Percentiles rank a stretch among this genome's conserved stretches.
Conservation (phyloP, 2,113 vertebrate genomes). For the Candoia aspera region DNA sequence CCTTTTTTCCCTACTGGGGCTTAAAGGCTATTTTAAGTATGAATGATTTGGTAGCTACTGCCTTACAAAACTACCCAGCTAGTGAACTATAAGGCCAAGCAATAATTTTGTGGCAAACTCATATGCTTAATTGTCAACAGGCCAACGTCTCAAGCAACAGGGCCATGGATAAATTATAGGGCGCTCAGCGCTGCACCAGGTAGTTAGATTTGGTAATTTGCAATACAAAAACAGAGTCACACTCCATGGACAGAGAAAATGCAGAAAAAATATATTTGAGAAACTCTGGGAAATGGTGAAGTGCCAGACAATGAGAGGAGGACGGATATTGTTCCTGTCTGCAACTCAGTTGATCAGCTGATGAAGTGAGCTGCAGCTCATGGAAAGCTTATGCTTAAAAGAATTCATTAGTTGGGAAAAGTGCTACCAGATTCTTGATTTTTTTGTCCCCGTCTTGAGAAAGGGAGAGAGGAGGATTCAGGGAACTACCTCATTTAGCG, state of each 20-base stretch:
- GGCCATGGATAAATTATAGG: conserved; percentile 25
- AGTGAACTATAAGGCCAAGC: conserved; percentile 2
- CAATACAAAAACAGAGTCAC: conserved; percentile 17
- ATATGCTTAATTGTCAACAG: not conserved
- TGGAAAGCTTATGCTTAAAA: not conserved
- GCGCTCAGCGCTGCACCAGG: conserved; percentile 38
- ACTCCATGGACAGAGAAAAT: not conserved
- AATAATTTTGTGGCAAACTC: accelerated
- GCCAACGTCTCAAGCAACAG: conserved; percentile 3
- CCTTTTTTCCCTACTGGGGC: not conserved
- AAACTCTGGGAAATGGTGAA: not conserved
- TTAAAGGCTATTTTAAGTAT: not conserved
- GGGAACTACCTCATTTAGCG: too few relatives aligned
- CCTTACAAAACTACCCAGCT: not conserved
- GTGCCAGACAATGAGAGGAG: not conserved
- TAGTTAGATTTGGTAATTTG: conserved; percentile 4
- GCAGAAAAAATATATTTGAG: not conserved
- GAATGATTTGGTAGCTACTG: not conserved
- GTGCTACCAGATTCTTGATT: not conserved
- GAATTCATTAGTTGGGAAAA: not conserved
- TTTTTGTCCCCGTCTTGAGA: not conserved
- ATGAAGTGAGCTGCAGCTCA: not conserved
- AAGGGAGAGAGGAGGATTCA: not conserved
- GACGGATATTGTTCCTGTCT: not conserved
- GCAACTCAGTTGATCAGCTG: not conserved